Evolutionary conservation across 2,888 invertebrate species (phyloP), one percentile per base, ranked within the genome.

Genomic region (Lumbricus terrestris): DNA sequence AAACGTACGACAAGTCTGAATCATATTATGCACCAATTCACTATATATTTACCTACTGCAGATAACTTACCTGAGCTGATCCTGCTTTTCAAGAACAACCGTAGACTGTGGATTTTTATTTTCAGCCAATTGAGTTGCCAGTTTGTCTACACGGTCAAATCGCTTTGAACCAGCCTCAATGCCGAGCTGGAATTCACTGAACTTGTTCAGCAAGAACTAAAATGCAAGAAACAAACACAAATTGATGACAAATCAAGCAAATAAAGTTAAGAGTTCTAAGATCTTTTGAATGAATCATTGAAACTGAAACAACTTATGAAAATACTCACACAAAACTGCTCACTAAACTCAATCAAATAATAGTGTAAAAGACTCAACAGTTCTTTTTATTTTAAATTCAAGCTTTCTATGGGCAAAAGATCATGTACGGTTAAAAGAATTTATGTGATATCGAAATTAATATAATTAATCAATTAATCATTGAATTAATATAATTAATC

Each of bases 171-270:
- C 98, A 0, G 97, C 97, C 93, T 96, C 95, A 82, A 99, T 95
- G 92, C 97, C 96, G 42, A 94, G 97, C 11, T 97, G 96, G 95
- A 98, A 98, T 93, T 97, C 97, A 93, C 98, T 98, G 95, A 99
- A 99, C 93, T 97, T 95, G 93, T 96, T 95, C 93, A 98, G 98
- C 88, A 99, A 95, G 29, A 98, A 96, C 95, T 95, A 92, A 37
- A 90, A 88, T 29, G 37, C 88, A 34, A 85, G 35, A 35, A 85
- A 85, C 23, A 23, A 15, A 47, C 47, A 47, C 20, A 34, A 34
- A 85, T 23, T 47, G 47, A 47, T n/a, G n/a, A 69, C n/a, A 69
- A 69, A n/a, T 69, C 69, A 69, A 69, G 23, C 54, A 54, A 23
- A 23, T 8, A 69, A 69, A 69, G 69, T n/a, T 29, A n/a, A 69